Conservation (phyloP, 2,113 vertebrate genomes). For the Vanacampus margaritifer region DNA sequence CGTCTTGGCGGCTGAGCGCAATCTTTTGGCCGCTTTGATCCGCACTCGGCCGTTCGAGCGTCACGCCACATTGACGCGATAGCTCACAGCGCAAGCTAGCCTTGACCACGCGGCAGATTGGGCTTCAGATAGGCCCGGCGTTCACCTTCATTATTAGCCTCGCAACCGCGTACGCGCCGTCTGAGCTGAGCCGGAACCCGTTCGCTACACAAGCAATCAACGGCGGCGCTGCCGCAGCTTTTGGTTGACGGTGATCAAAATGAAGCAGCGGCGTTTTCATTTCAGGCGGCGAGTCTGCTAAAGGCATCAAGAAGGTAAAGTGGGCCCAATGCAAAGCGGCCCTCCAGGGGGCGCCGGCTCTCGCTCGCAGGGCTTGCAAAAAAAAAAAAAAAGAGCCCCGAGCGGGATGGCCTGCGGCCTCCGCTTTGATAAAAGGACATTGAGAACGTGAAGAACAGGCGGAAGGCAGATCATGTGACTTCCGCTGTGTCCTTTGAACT, state of each 20-base stretch:
- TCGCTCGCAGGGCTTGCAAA: slow-evolving; percentile 31
- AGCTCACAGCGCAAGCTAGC: slow-evolving; percentile 58
- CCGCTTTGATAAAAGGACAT: slow-evolving; percentile 38
- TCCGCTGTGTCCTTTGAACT: slow-evolving; percentile 9
- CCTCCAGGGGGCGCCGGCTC: slow-evolving; percentile 48
- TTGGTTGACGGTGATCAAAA: background rate
- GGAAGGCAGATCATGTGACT: slow-evolving; percentile 35
- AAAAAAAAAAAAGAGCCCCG: slow-evolving; percentile 11
- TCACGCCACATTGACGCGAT: slow-evolving; percentile 63
- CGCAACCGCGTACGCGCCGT: slow-evolving; percentile 16
- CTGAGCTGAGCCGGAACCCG: slow-evolving; percentile 21
- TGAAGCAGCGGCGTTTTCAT: slow-evolving; percentile 47
- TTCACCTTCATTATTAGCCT: slow-evolving; percentile 35
- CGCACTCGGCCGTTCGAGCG: slow-evolving; percentile 45
- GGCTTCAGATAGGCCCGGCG: slow-evolving; percentile 47
- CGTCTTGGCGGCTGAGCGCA: slow-evolving; percentile 50
- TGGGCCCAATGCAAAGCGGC: slow-evolving; percentile 64
- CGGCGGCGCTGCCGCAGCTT: background rate
- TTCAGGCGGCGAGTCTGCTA: slow-evolving; percentile 48
- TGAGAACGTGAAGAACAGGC: slow-evolving; percentile 30
- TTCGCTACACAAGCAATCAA: slow-evolving; percentile 24
- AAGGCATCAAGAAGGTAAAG: slow-evolving; percentile 71
- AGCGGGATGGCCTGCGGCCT: slow-evolving; percentile 28
- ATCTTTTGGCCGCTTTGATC: slow-evolving; percentile 66
- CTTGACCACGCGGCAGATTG: slow-evolving; percentile 55